These are phyloP conservation scores for Drosophila demipolita DNA, from an alignment of 2,888 invertebrate genomes.

Conservation along the genomic window DNA sequence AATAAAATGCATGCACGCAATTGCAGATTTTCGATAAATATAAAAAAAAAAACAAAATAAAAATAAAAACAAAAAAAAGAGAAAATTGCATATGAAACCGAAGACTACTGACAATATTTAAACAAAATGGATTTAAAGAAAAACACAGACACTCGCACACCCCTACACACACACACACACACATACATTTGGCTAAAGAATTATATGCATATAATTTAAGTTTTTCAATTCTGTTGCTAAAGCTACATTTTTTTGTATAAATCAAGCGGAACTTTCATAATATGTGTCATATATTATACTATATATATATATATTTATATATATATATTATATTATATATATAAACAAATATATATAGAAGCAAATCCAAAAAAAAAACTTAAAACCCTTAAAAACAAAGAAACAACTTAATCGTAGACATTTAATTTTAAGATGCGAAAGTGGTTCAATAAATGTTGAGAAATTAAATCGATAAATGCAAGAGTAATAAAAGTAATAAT, in stretches of 20 bases:
- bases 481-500: slow-evolving; percentile 26
- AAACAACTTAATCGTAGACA: slow-evolving; percentile 56
- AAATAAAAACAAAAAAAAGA: slow-evolving; percentile 17
- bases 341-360: slow-evolving; percentile 25
- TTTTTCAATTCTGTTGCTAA: slow-evolving; percentile 62
- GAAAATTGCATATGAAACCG: slow-evolving; percentile 64
- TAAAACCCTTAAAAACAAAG: slow-evolving; percentile 6
- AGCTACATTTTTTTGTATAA: slow-evolving; percentile 58
- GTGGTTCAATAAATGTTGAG: slow-evolving; percentile 31
- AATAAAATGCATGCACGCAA: slow-evolving; percentile 29
- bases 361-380: slow-evolving; percentile 16
- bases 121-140: slow-evolving; percentile 58
- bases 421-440: slow-evolving; percentile 67
- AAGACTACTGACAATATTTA: slow-evolving; percentile 80
- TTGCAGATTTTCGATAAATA: slow-evolving; percentile 39
- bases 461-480: not conserved
- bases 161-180: slow-evolving; percentile 20
- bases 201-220: slow-evolving; percentile 27
- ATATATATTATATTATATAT: slow-evolving; percentile 31
- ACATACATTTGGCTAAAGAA: slow-evolving; percentile 19
- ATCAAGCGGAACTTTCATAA: slow-evolving; percentile 50
- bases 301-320: slow-evolving; percentile 21
- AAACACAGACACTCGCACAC: slow-evolving; percentile 18
- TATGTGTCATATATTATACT: slow-evolving; percentile 57
- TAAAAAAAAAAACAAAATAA: slow-evolving; percentile 16